Base-by-base conservation (phyloP, 2,888 invertebrate species). In the Troides aeacus region DNA sequence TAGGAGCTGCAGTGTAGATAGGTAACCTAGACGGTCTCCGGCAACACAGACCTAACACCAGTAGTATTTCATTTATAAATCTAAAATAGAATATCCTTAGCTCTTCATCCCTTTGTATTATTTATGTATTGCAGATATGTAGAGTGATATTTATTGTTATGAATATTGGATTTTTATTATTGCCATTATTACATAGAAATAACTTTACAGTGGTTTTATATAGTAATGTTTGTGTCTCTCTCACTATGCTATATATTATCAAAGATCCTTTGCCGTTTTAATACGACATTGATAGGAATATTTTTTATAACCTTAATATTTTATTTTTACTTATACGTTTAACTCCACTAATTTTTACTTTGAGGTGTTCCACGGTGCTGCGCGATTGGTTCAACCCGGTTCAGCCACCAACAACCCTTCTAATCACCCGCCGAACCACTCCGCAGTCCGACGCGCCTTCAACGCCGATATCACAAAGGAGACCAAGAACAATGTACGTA, bases 301-400 rank as follows among this genome's bases (percentile, higher is more conserved):
- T 0, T 53, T 53, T n/a, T 50, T 18, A 18, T 50, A n/a, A 0
- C 8, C 7, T 6, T 53, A n/a, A 53, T 6, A 18, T 53, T n/a
- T 53, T 53, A 53, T 0, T 53, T n/a, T n/a, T 8, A n/a, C 53
- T 18, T n/a, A 2, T 12, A 5, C 6, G 2, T 53, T 53, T 53
- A 53, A 6, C 8, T n/a, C 18, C n/a, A 1, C 3, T 3, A 50
- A 6, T n/a, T 53, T 53, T 18, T 53, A 24, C 23, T 21, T 15
- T 7, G 79, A 94, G 94, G 91, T 94, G 64, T 94, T 94, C 84
- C 94, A 94, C 75, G 94, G 94, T 66, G 94, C 94, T 6, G 94
- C 94, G 42, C 93, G 94, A 30, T 86, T 94, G 69, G 92, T 94
- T 66, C 94, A 94, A 68, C 93, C 91, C 0, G 91, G 90, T 0